Evolutionary conservation across 1,140 invertebrate genomes (phyloP), one percentile per base, ranked within the genome.

Genomic region (Drosophila ercepeae): DNA sequence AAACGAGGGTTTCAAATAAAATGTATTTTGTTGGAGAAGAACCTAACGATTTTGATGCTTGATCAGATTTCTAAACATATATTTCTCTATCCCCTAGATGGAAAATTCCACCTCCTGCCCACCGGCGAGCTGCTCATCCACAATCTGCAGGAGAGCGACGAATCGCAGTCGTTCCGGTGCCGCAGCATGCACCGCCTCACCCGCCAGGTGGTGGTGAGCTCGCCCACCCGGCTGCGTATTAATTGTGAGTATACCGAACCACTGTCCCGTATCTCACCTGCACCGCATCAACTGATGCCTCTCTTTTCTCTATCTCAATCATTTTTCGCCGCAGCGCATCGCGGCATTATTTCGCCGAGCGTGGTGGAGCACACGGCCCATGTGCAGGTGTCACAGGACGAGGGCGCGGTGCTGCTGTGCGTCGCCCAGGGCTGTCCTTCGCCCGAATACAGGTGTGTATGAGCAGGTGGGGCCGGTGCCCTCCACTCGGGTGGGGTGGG

Each of bases 121-220:
- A 95, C 94, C n/a, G 96, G 96, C 32, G 95, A 96, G 91, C 93
- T 97, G 63, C 92, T 96, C 75, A 94, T 97, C 54, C 95, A 96
- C 89, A 94, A 95, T 84, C 92, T 96, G 67, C 95, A 95, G 78
- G 94, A 94, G 90, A 95, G 93, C 88, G 95, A 96, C 91, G 95
- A 95, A 81, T 94, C 94, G 82, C 94, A 94, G 51, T 93, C 94
- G 25, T 97, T 95, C 91, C 94, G 94, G 61, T 97, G 96, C 84
- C 94, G 95, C 71, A 96, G 95, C 51, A 95, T 96, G 93, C 95
- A 96, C 91, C 92, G 94, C 36, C 93, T 97, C 18, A 96, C 95
- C 60, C 93, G 95, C 70, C 93, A 95, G 92, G 94, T 95, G 51
- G 95, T 96, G 54, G 93, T 94, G 60, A 96, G 95, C 89, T 93